A percentile compares a stretch with the other conserved stretches of the same genome.
Conservation (phyloP, 2,113 vertebrate species). For the Oxyruncus cristatus region DNA sequence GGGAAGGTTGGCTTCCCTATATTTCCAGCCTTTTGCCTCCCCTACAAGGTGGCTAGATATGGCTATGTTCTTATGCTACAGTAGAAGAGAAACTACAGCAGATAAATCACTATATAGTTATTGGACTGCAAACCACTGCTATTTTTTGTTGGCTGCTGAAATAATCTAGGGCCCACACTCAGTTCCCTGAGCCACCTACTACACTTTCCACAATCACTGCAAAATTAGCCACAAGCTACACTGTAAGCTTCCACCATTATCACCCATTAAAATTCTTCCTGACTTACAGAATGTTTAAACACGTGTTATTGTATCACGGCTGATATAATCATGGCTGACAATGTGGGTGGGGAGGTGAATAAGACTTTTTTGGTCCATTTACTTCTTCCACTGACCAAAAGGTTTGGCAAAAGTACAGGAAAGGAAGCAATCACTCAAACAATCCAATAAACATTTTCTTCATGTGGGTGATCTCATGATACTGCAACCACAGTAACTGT, state of each 20-base stretch:
- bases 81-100: background rate
- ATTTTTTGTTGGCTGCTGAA: background rate
- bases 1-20: background rate
- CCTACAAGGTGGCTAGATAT: background rate
- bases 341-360: constrained; percentile 49
- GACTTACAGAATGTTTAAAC: constrained; percentile 52
- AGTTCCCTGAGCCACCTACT: background rate
- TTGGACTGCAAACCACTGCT: background rate
- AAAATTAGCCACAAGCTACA: background rate
- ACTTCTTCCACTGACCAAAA: constrained; percentile 26
- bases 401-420: constrained; percentile 42
- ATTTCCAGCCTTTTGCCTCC: background rate
- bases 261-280: constrained; percentile 53
- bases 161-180: background rate
- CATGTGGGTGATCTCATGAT: constrained; percentile 42
- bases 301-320: background rate
- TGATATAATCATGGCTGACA: constrained; percentile 38
- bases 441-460: constrained; percentile 65
- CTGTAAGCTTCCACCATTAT: constrained; percentile 25
- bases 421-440: constrained; percentile 62
- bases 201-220: background rate
- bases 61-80: background rate
- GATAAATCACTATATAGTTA: background rate
- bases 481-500: constrained; percentile 28
- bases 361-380: constrained; percentile 44